Base-by-base conservation (phyloP, 1,140 invertebrate genomes). In the Epicauta chinensis region DNA sequence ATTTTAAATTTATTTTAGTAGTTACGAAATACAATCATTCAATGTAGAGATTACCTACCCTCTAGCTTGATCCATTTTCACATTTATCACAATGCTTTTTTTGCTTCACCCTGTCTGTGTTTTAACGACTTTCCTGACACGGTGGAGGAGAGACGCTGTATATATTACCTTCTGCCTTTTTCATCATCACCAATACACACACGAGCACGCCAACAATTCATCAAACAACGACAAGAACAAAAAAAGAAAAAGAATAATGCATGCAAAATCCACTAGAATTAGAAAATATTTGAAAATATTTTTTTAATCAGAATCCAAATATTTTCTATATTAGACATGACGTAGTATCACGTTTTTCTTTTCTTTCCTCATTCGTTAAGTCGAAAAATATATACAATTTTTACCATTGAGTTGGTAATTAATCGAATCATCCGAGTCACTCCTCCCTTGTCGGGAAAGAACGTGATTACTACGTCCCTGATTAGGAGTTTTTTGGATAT, bases 401-500 rank as follows among this genome's bases (percentile, higher is more conserved):
- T 5, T 15, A 10, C 12, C 7, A 13, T 39, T 7, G n/a, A 3
- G 41, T 17, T 11, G 32, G 14, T 42, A 36, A 17, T 42, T 35
- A 16, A n/a, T 38, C 34, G 34, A 47, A 42, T 35, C n/a, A n/a
- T n/a, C 16, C 14, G 38, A n/a, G 57, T 63, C 60, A 55, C 78
- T 56, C 76, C 76, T 76, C 73, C 75, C 73, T 72, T 69, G 68
- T 71, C 74, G 72, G 74, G 77, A 77, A 79, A 79, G 78, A 76
- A 73, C 71, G 71, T 48, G 31, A 56, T 68, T 78, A 66, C 78
- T 78, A 80, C 73, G 69, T 23, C 68, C 70, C 77, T 80, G 78
- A 66, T 89, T 90, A 91, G 88, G 88, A 90, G 86, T 91, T 91
- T 79, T 91, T 92, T 78, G 87, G 86, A 76, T 88, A 90, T 82